Conservation (phyloP, 2,797 vertebrate genomes). For the Sebastes steindachneri region DNA sequence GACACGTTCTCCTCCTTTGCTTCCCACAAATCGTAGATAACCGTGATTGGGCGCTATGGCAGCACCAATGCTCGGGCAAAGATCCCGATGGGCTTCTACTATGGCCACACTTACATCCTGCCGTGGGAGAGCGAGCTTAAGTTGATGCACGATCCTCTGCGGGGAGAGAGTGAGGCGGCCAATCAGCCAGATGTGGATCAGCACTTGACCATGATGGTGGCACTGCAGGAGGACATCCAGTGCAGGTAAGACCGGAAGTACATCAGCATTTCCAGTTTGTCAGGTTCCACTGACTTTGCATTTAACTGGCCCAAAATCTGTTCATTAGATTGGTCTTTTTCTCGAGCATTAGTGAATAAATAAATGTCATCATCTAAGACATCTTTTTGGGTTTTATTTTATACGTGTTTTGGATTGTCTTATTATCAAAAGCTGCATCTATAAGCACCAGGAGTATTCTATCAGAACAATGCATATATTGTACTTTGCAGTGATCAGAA, state of each 20-base stretch:
- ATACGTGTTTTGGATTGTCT: no score
- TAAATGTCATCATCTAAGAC: no score
- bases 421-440: not conserved
- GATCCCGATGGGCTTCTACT: slow-evolving; percentile 98
- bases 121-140: slow-evolving; percentile 98
- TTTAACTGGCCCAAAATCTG: not conserved
- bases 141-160: slow-evolving; percentile 94
- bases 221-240: slow-evolving; percentile 97
- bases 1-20: not conserved
- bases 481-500: not conserved
- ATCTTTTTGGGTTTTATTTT: no score
- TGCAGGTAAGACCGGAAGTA: slow-evolving; percentile 87
- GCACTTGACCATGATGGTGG: slow-evolving; percentile 97
- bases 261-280: not conserved
- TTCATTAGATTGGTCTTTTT: not conserved
- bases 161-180: slow-evolving; percentile 91
- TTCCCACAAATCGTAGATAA: slow-evolving; percentile 85
- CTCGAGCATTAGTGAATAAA: not conserved
- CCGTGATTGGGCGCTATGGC: slow-evolving; percentile 97
- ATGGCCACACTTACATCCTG: slow-evolving; percentile 97
- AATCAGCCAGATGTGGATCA: slow-evolving; percentile 96
- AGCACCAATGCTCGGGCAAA: slow-evolving; percentile 99
- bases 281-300: not conserved
- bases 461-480: not conserved
- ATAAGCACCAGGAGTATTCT: not conserved